Percentiles rank a stretch among this genome's conserved stretches.
Conservation (phyloP, 2,113 vertebrate genomes). For the Cryptomyrus ogoouensis region DNA sequence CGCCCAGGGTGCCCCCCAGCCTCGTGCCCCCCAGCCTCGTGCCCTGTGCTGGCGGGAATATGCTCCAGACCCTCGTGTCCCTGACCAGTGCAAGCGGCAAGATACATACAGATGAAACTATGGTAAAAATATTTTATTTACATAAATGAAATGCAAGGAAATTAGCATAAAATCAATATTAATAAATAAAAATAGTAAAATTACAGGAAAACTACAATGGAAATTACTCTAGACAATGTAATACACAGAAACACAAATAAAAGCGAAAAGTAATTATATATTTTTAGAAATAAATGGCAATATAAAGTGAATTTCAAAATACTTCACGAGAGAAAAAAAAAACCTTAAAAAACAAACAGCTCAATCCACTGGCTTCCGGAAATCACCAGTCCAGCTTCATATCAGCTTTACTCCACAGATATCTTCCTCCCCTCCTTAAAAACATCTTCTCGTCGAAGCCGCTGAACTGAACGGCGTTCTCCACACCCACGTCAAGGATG, state of each 20-base stretch:
- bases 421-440: constrained; percentile 81
- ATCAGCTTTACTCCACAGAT: constrained; percentile 87
- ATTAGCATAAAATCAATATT: background rate
- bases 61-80: background rate
- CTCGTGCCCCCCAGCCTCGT: background rate
- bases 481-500: constrained; percentile 81
- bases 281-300: background rate
- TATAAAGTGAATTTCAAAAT: background rate
- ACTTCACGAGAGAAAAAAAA: background rate
- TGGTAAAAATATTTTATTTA: background rate
- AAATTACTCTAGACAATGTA: background rate
- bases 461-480: constrained; percentile 79
- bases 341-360: background rate
- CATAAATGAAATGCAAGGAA: background rate
- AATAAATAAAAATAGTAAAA: background rate
- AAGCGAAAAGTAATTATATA: background rate
- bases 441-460: constrained; percentile 95
- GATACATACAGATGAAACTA: background rate
- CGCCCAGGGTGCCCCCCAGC: no score
- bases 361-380: background rate
- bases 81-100: background rate
- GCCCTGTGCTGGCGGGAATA: background rate
- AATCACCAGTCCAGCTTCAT: constrained; percentile 85
- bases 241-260: background rate
- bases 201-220: background rate